Conservation (phyloP, 2,797 vertebrate genomes). For the Ptychobarbus kaznakovi region DNA sequence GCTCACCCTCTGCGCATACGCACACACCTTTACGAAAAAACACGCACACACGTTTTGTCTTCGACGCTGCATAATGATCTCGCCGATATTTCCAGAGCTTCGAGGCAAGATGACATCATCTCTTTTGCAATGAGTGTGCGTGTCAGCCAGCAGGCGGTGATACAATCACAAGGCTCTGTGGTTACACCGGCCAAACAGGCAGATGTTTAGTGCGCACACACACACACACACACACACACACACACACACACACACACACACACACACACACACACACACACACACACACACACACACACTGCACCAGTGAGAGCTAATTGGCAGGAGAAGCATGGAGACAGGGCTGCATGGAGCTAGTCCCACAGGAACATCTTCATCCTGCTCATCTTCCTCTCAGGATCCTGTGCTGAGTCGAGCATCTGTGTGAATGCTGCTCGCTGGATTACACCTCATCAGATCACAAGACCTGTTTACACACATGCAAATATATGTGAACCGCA, state of each 20-base stretch:
- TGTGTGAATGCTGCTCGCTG: slow-evolving; percentile 27
- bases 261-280: too few species aligned
- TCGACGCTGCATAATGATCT: slow-evolving; percentile 32
- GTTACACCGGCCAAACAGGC: slow-evolving; percentile 30
- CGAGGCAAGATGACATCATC: slow-evolving; percentile 36
- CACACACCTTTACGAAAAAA: not conserved
- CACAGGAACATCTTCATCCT: slow-evolving; percentile 26
- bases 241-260: too few species aligned
- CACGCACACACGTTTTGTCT: slow-evolving; percentile 23
- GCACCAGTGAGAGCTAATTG: slow-evolving; percentile 52
- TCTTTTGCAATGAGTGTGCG: not conserved
- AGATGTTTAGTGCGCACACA: slow-evolving; percentile 52
- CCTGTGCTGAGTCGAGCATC: slow-evolving; percentile 22
- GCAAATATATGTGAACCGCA: slow-evolving; percentile 9
- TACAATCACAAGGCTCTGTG: slow-evolving; percentile 52
- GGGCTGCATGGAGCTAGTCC: slow-evolving; percentile 20
- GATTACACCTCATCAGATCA: slow-evolving; percentile 17
- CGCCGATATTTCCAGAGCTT: slow-evolving; percentile 23
- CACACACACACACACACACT: too few species aligned
- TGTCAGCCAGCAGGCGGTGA: slow-evolving; percentile 30
- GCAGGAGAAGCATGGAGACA: slow-evolving; percentile 43
- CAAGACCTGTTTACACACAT: slow-evolving; percentile 14
- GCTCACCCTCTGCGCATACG: not conserved
- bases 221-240: not conserved
- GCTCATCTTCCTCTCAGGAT: slow-evolving; percentile 30